phyloP scores from a whole-genome alignment of 1,140 invertebrate species.

The Lepeophtheirus salmonis region DNA sequence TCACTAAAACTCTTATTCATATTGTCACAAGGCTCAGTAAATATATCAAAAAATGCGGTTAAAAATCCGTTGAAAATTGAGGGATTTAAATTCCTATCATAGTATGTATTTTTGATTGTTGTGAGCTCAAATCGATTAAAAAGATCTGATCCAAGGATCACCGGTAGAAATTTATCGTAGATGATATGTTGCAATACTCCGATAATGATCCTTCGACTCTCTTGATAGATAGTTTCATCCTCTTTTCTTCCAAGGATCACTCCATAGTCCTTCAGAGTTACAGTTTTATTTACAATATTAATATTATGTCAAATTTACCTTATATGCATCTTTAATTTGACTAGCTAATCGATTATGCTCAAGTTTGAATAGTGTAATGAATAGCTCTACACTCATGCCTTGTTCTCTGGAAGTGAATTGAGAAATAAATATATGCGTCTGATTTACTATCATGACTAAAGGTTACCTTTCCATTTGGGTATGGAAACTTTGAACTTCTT shows the following conservation, averaged over 20 bases:
- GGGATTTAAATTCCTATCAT: not conserved
- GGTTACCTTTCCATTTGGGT: not conserved
- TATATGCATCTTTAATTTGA: not conserved
- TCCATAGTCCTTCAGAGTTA: not conserved
- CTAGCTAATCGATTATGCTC: not conserved
- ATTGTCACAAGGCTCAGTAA: not conserved
- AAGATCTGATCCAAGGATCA: slow-evolving; percentile 28
- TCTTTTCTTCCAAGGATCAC: not conserved
- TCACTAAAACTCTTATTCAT: not conserved
- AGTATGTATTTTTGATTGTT: not conserved
- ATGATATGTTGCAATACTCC: slow-evolving; percentile 32
- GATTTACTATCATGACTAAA: too few relatives aligned
- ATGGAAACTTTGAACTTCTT: not conserved
- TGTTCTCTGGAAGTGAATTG: too few relatives aligned
- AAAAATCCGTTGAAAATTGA: not conserved
- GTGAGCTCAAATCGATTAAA: not conserved
- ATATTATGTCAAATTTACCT: not conserved
- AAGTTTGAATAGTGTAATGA: not conserved
- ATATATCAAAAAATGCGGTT: not conserved
- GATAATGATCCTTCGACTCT: slow-evolving; percentile 32
- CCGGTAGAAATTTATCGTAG: slow-evolving; percentile 35
- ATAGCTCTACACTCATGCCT: not conserved
- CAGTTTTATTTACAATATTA: not conserved
- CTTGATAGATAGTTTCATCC: slow-evolving; percentile 32
- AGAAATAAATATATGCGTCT: too few relatives aligned